These are phyloP conservation scores for Halichoeres trimaculatus DNA, from an alignment of 2,113 vertebrate genomes.

Conservation along the genomic window DNA sequence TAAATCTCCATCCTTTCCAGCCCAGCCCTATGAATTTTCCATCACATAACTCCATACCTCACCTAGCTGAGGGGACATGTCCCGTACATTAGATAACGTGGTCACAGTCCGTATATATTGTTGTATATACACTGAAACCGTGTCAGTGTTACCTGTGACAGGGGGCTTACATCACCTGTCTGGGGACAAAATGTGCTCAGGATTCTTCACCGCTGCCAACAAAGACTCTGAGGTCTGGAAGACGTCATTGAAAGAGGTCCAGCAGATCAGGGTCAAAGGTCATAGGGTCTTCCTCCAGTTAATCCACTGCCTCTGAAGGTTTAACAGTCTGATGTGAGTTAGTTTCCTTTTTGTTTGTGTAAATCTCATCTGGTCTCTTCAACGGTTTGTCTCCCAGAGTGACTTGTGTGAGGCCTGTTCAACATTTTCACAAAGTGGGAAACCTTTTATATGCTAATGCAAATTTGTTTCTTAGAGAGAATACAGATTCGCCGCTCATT, in stretches of 20 bases:
- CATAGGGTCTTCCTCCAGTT: not conserved
- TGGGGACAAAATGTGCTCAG: constrained; percentile 38
- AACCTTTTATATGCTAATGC: constrained; percentile 4
- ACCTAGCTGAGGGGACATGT: not conserved
- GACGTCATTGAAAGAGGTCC: constrained; percentile 13
- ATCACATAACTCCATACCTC: not conserved
- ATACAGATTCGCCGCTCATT: not conserved
- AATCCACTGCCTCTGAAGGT: constrained; percentile 28
- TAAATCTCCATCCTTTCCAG: not conserved
- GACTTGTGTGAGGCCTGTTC: constrained; percentile 8
- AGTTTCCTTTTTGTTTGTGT: not conserved
- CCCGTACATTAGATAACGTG: not conserved
- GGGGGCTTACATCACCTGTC: not conserved
- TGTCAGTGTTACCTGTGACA: constrained; percentile 1
- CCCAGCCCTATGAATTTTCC: not conserved
- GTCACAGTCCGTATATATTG: not conserved
- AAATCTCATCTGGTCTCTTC: not conserved
- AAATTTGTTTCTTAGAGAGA: not conserved
- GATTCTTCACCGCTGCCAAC: constrained; percentile 13
- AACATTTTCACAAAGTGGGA: not conserved
- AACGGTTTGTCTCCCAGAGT: constrained; percentile 9
- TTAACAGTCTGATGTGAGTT: constrained; percentile 1
- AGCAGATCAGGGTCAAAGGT: constrained; percentile 20
- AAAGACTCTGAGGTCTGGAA: constrained; percentile 38
- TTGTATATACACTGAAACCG: not conserved